Conservation (phyloP, 2,113 vertebrate genomes). For the Eleginops maclovinus region DNA sequence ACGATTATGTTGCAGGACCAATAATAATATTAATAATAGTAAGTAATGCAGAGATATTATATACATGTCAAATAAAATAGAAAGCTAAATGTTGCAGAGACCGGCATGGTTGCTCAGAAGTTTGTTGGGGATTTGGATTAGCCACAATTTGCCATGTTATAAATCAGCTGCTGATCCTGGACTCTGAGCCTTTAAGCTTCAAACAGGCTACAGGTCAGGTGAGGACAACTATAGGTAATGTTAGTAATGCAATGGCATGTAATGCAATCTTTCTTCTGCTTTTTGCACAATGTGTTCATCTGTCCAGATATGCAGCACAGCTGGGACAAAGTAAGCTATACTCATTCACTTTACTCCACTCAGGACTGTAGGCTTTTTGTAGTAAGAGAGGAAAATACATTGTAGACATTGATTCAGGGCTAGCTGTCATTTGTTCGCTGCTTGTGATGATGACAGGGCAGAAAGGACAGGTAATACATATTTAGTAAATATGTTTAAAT, state of each 20-base stretch:
- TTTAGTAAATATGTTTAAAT: background rate
- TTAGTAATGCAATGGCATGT: background rate
- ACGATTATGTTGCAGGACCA: too few species aligned
- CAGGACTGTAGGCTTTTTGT: background rate
- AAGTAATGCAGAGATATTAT: too few species aligned
- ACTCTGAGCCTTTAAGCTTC: conserved; percentile 15
- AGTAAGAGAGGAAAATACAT: background rate
- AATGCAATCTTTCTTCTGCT: conserved; percentile 4
- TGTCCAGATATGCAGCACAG: conserved; percentile 55
- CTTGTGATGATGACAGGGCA: background rate
- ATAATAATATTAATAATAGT: too few species aligned
- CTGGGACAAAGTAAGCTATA: conserved; percentile 8
- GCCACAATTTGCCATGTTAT: conserved; percentile 12
- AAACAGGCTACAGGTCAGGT: background rate
- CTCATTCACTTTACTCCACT: background rate
- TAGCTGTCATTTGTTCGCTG: too few species aligned
- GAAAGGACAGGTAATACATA: background rate
- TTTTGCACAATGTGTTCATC: conserved; percentile 37
- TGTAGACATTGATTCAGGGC: background rate
- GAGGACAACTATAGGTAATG: background rate
- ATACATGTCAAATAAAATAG: too few species aligned
- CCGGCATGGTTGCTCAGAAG: background rate
- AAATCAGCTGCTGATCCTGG: conserved; percentile 14
- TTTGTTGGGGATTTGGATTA: background rate
- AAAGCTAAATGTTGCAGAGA: too few species aligned